Evolutionary conservation across 2,797 vertebrate species (phyloP).

Genomic region (Gorsachius magnificus): DNA sequence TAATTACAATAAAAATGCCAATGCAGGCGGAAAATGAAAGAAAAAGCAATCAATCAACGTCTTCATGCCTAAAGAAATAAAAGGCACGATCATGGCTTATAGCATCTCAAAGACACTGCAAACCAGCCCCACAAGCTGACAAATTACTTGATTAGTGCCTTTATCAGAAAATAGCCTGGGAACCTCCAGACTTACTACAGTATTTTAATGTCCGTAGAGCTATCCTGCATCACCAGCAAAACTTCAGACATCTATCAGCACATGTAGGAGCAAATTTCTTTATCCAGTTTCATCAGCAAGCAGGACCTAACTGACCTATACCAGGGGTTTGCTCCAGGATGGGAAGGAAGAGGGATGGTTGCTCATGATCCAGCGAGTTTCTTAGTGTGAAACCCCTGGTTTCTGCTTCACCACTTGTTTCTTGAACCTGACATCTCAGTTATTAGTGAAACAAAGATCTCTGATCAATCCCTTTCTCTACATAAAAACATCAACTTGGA

Average conservation of each 20-base stretch:
- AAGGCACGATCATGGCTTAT: neutral
- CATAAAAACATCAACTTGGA: neutral
- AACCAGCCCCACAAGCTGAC: neutral
- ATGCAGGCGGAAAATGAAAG: neutral
- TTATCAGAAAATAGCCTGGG: neutral
- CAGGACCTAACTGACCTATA: neutral
- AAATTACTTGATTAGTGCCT: neutral
- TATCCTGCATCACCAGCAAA: neutral
- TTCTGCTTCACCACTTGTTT: neutral
- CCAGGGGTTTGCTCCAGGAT: neutral
- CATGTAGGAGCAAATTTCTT: neutral
- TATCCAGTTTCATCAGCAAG: neutral
- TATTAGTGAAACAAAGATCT: neutral
- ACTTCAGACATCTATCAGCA: neutral
- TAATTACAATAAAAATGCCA: neutral
- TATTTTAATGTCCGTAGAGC: neutral
- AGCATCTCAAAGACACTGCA: neutral
- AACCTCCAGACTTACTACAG: neutral
- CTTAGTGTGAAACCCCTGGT: neutral
- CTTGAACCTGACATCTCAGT: neutral
- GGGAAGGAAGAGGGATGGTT: neutral
- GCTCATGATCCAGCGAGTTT: neutral
- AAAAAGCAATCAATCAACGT: neutral
- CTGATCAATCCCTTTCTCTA: neutral
- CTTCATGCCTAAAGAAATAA: neutral